Base-by-base conservation (phyloP, 2,113 vertebrate species). In the Eolophus roseicapilla region DNA sequence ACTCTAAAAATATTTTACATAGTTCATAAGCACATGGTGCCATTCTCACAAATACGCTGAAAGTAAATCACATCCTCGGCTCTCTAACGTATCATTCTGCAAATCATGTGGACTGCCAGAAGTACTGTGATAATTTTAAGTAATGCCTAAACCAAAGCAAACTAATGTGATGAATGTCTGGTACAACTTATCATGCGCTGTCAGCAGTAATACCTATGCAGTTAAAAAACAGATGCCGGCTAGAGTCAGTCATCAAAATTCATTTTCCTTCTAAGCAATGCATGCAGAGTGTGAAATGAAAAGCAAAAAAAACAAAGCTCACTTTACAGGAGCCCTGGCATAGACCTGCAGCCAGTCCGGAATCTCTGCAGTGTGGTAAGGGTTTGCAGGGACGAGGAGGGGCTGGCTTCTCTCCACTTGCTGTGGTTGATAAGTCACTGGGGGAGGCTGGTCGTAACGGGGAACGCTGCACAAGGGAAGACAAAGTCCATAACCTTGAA, bases 331-430 rank as follows among this genome's bases (percentile, higher is more conserved):
- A 44, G 99, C 99, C 50, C 99, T 98, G 96, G 99, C 99, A 21
- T 99, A 99, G 88, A 99, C 99, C 98, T 99, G 99, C 94, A 99
- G 98, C 99, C 99, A 99, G 97, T 99, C 99, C 1, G 99, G 99
- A 94, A 99, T 99, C 96, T 99, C 99, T 0, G 99, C 99, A 0
- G 99, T 99, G 98, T 99, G 99, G 97, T 99, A 99, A 3, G 99
- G 99, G 97, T 99, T 99, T 11, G 99, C 99, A 71, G 99, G 99
- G n/a, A 99, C 99, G 20, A 99, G 98, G 39, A 99, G 98, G 1
- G 98, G 96, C 86, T 99, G 99, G 97, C 98, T 99, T 71, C 99
- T 98, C 95, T 99, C 99, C 0, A 98, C 95, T 21, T 98, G 98
- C 68, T 98, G 99, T 1, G 99, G 98, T 96, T 99, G 99, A 90